Evolutionary conservation across 2,888 invertebrate species (phyloP).

Genomic region (Drosophila peninsularis): DNA sequence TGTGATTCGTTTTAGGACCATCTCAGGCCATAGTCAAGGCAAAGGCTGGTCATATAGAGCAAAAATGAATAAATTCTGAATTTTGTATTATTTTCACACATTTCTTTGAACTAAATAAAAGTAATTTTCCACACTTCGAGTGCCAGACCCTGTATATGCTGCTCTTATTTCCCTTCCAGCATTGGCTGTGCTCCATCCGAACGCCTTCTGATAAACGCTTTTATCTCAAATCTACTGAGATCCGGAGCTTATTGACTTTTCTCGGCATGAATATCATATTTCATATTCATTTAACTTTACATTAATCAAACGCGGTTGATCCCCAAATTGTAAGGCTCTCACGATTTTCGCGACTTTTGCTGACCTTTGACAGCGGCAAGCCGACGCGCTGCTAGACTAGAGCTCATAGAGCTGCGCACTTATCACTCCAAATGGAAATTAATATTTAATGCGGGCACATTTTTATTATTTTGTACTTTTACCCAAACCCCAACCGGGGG

Average conservation of each 20-base stretch:
- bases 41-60: too few relatives aligned
- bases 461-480: conserved; percentile 53
- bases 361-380: conserved; percentile 16
- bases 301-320: conserved; percentile 2
- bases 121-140: too few relatives aligned
- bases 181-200: too few relatives aligned
- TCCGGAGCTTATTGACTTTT: neutral
- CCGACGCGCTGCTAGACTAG: neutral
- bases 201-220: neutral
- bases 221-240: neutral
- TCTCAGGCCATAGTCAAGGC: too few relatives aligned
- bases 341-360: neutral
- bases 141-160: too few relatives aligned
- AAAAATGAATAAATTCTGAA: too few relatives aligned
- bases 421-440: conserved; percentile 79
- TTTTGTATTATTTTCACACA: too few relatives aligned
- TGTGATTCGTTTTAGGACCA: too few relatives aligned
- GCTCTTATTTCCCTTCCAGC: too few relatives aligned
- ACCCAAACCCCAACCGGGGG: neutral
- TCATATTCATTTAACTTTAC: conserved; percentile 1
- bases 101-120: too few relatives aligned
- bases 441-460: conserved; percentile 75
- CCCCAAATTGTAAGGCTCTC: neutral
- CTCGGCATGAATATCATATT: neutral
- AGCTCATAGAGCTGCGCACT: conserved; percentile 45